phyloP scores from a whole-genome alignment of 2,797 vertebrate species.

The Ctenosaura bakeri region DNA sequence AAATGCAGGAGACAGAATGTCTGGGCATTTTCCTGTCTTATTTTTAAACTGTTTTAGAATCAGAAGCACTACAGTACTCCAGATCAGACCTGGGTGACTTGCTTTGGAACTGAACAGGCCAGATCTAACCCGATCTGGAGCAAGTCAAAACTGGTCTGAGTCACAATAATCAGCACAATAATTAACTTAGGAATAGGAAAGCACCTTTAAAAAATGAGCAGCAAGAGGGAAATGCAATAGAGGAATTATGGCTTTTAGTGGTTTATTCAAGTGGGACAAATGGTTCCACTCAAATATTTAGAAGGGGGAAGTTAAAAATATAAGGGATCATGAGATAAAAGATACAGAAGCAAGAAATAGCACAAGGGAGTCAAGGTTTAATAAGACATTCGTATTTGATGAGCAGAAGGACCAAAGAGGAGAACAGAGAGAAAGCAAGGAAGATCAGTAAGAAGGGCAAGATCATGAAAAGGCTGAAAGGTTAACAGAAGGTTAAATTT shows the following conservation, averaged over 20 bases:
- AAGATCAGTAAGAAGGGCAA: too few species aligned
- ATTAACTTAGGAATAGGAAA: neutral
- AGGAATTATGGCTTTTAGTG: conserved; percentile 6
- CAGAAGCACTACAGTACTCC: too few species aligned
- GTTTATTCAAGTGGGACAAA: conserved; percentile 13
- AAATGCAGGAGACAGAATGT: too few species aligned
- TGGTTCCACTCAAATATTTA: neutral
- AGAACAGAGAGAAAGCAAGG: neutral
- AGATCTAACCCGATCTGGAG: too few species aligned
- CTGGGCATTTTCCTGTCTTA: too few species aligned
- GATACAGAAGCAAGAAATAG: neutral
- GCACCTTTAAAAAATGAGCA: neutral
- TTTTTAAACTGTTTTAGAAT: too few species aligned
- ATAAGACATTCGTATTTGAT: neutral
- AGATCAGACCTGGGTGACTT: too few species aligned
- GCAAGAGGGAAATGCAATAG: neutral
- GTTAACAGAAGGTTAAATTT: neutral
- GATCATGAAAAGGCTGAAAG: neutral
- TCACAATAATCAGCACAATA: neutral
- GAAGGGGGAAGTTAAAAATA: neutral
- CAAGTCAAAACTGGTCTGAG: too few species aligned
- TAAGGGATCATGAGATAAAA: neutral
- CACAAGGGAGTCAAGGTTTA: conserved; percentile 1
- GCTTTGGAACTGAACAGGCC: too few species aligned
- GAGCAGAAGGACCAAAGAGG: neutral